Conservation (phyloP, 1,140 invertebrate genomes). For the Whitmania pigra region DNA sequence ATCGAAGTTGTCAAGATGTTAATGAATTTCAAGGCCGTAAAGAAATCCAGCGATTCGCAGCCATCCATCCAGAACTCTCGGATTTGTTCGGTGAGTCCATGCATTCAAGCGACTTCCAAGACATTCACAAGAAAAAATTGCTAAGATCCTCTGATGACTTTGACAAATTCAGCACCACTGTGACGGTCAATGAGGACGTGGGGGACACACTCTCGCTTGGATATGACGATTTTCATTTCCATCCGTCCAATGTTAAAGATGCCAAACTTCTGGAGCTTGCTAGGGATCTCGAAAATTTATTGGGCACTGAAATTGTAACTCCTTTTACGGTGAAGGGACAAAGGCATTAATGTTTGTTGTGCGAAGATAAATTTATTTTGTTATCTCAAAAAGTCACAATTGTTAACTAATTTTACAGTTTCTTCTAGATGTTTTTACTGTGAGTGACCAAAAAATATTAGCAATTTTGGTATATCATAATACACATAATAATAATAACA, state of each 20-base stretch:
- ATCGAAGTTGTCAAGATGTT: too few species aligned
- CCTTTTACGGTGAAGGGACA: not conserved
- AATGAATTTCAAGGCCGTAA: too few species aligned
- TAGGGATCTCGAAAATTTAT: not conserved
- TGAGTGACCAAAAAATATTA: too few species aligned
- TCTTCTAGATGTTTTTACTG: too few species aligned
- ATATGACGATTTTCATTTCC: not conserved
- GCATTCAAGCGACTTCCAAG: not conserved
- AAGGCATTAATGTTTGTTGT: not conserved
- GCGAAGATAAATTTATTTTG: too few species aligned
- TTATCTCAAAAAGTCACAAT: too few species aligned
- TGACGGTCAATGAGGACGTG: not conserved
- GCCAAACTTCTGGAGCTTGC: not conserved
- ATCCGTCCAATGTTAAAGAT: slow-evolving; percentile 4
- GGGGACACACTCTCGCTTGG: slow-evolving; percentile 3
- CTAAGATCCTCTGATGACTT: not conserved
- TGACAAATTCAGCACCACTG: slow-evolving; percentile 3
- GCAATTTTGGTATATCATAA: too few species aligned
- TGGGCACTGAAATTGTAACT: not conserved
- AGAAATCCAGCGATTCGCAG: too few species aligned
- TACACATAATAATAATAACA: too few species aligned
- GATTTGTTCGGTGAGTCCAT: not conserved
- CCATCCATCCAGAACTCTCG: not conserved
- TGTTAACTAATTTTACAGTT: too few species aligned
- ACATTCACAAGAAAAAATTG: not conserved